Evolutionary conservation across 2,888 invertebrate genomes (phyloP), one percentile per base, ranked within the genome.

Genomic region (Baccha elongata): DNA sequence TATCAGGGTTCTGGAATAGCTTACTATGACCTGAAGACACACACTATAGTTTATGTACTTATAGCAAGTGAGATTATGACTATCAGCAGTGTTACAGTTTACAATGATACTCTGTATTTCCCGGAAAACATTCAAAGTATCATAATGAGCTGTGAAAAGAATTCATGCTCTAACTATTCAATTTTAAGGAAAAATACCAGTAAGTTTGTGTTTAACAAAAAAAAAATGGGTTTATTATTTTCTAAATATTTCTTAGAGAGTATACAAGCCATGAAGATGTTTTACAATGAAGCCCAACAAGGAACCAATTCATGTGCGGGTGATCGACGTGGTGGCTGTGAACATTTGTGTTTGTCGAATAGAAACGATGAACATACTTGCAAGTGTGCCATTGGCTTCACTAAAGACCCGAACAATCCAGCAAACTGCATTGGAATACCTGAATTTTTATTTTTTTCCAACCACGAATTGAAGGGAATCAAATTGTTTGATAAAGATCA

Each of bases 381-480:
- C 88, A 93, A 92, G 86, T 97, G 97, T 91, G 95, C 96, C 7
- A 92, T 94, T 58, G 97, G 97, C 0, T 95, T 93, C 88, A 87
- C 89, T 13, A 87, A 91, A 17, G 92, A 93, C 88, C 91, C 92
- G 0, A 89, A 89, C 19, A 91, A 94, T 89, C 88, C 91, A 0
- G 92, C 91, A 1, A 91, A 91, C 46, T 94, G 93, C 85, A 88
- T 92, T 50, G 92, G 92, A 85, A 89, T 89, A 35, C 92, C 94
- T 79, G 94, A 95, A 85, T 94, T 97, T 88, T 89, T 96, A 67
- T 92, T 96, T 86, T 96, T 94, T 89, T 95, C 96, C 0, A 94
- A 94, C 88, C 95, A 95, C 92, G 96, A 96, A 89, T 92, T 97
- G 78, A 93, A 94, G 85, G 96, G 95, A 11, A 90, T 94, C 65